Conservation (phyloP, 2,113 vertebrate species). For the Alethe castanea region DNA sequence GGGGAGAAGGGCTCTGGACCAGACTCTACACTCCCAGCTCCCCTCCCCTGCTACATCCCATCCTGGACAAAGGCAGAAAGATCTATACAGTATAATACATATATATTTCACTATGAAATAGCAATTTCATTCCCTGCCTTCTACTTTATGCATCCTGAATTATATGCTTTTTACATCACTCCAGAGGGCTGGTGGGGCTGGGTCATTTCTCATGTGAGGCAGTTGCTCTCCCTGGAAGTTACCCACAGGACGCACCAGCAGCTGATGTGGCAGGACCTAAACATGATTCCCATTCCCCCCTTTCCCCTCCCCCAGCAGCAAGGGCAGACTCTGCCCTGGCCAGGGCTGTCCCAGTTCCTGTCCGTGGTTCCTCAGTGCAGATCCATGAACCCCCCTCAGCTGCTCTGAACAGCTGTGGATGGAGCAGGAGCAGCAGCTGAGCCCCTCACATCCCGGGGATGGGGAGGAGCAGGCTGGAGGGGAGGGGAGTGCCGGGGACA, state of each 20-base stretch:
- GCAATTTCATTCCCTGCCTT: conserved; percentile 56
- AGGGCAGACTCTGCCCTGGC: neutral
- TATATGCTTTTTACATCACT: neutral
- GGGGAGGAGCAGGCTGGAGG: neutral
- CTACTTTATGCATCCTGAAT: conserved; percentile 11
- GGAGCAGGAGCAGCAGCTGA: neutral
- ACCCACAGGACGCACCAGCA: neutral
- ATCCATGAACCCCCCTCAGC: neutral
- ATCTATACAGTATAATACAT: conserved; percentile 45
- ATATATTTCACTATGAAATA: conserved; percentile 72
- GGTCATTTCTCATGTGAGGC: neutral
- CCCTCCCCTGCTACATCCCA: neutral
- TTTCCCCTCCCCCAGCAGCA: neutral
- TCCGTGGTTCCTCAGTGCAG: neutral
- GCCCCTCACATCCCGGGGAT: neutral
- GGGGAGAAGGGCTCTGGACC: neutral
- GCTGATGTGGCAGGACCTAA: neutral
- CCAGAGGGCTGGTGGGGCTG: neutral
- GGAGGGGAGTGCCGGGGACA: neutral
- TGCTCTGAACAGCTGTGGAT: neutral
- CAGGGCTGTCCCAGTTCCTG: neutral
- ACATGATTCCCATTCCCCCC: neutral
- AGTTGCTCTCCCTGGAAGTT: neutral
- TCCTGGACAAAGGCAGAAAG: conserved; percentile 25
- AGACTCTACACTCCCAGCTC: neutral